Conservation (phyloP, 2,113 vertebrate species). For the Turdus rufiventris region DNA sequence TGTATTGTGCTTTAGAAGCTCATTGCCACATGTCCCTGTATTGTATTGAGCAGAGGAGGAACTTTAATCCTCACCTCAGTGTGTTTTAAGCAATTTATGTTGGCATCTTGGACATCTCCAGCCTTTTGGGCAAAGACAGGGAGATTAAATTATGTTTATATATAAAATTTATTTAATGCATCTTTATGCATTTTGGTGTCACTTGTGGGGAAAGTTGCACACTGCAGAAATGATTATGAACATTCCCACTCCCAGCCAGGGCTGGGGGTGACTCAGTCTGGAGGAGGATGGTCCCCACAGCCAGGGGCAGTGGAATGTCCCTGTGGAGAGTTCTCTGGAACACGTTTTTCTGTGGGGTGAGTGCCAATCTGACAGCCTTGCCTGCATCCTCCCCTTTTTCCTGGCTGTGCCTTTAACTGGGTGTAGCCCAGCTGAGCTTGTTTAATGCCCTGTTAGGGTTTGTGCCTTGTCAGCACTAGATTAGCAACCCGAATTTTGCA, state of each 20-base stretch:
- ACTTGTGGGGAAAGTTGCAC: neutral
- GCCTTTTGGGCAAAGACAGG: neutral
- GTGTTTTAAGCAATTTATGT: neutral
- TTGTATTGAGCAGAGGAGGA: neutral
- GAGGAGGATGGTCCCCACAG: neutral
- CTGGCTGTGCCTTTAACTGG: neutral
- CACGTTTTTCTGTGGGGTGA: neutral
- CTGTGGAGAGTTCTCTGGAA: neutral
- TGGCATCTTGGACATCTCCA: neutral
- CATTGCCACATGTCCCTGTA: neutral
- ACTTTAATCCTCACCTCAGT: neutral
- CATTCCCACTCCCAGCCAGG: neutral
- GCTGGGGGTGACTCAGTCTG: neutral
- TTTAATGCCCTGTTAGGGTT: neutral
- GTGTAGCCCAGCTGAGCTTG: neutral
- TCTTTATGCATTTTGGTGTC: neutral
- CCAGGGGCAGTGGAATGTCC: neutral
- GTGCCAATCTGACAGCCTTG: neutral
- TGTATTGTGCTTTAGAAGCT: neutral
- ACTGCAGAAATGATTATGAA: neutral
- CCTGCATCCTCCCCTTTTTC: neutral
- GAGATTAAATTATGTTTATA: neutral
- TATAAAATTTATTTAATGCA: too few species aligned
- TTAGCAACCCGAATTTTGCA: neutral
- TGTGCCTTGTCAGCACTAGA: neutral